A percentile compares a stretch with the other conserved stretches of the same genome.
These are phyloP conservation scores for Lochmaea crataegi DNA, from an alignment of 2,888 invertebrate genomes.

Conservation along the genomic window DNA sequence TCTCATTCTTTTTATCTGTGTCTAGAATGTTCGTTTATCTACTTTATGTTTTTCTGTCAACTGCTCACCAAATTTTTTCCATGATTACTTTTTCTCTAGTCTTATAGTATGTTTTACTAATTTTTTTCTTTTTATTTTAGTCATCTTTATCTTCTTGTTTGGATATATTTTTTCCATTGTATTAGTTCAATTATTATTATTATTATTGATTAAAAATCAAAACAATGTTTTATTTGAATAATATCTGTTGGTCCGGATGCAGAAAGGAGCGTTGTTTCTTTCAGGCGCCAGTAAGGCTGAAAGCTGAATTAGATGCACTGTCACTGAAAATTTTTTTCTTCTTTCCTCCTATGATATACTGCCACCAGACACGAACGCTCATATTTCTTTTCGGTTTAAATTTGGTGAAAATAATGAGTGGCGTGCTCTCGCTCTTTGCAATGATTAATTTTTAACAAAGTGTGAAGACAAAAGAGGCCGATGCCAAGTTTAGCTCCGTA, in stretches of 20 bases:
- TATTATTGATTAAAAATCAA: neutral
- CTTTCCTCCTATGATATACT: slow-evolving; percentile 54
- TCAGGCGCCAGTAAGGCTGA: slow-evolving; percentile 60
- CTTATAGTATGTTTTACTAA: too few relatives aligned
- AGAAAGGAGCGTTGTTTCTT: slow-evolving; percentile 50
- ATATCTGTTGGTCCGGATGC: slow-evolving; percentile 56
- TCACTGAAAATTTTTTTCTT: slow-evolving; percentile 51
- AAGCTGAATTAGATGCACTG: slow-evolving; percentile 62
- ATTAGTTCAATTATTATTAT: too few relatives aligned
- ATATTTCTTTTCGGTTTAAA: slow-evolving; percentile 54
- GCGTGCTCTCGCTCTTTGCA: slow-evolving; percentile 45
- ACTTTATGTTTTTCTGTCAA: too few relatives aligned
- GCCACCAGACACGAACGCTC: slow-evolving; percentile 57
- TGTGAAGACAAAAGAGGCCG: slow-evolving; percentile 44
- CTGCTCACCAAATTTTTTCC: too few relatives aligned
- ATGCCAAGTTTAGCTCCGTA: slow-evolving; percentile 32
- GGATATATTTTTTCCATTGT: too few relatives aligned
- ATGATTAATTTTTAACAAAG: slow-evolving; percentile 48
- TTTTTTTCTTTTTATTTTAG: too few relatives aligned
- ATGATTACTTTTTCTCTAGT: too few relatives aligned
- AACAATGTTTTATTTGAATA: slow-evolving; percentile 38
- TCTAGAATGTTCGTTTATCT: too few relatives aligned
- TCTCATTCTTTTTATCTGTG: too few relatives aligned
- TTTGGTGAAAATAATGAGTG: slow-evolving; percentile 55
- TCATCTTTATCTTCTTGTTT: too few relatives aligned